Base-by-base conservation (phyloP, 2,113 vertebrate genomes). In the Charadrius vociferus region DNA sequence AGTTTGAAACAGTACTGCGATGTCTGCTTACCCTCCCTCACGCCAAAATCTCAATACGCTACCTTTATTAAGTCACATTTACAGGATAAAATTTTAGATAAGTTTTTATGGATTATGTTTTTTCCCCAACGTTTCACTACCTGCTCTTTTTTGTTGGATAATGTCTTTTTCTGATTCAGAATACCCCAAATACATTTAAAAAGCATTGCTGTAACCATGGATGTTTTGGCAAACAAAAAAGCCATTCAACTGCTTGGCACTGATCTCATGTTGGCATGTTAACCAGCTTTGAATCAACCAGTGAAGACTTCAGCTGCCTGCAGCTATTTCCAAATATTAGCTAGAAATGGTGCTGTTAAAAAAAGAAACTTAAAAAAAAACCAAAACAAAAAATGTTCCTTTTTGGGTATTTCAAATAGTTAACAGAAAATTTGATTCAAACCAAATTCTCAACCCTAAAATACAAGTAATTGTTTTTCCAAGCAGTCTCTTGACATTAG, bases 181-280 rank as follows among this genome's bases (percentile, higher is more conserved):
- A 89, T 56, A 59, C 13, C 71, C 37, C 55, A 56, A 92, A 73
- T 86, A 72, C 21, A 50, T 87, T 90, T 55, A 68, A 95, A 86
- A 88, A 52, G 47, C 47, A 61, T 71, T 74, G 6, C 15, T 86
- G 82, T 88, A 81, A 74, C 83, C 72, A 52, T 23, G 75, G 79
- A 34, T 86, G 12, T 73, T 93, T 90, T 2, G 4, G 72, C 80
- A 92, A 96, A 96, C 94, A 91, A 87, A 97, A 95, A 95, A 85
- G 83, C 73, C 72, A 79, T 93, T 90, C 92, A 96, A 2, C 68
- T 81, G 55, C 83, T 88, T 93, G 90, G 94, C 83, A 72, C 50
- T 61, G 71, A 37, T 81, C 81, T 93, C 61, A 4, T n/a, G 82
- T 24, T 96, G 90, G 93, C 81, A 26, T 24, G 39, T 91, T 84